Conservation (phyloP, 2,888 invertebrate genomes). For the Mechanitis mazaeus region DNA sequence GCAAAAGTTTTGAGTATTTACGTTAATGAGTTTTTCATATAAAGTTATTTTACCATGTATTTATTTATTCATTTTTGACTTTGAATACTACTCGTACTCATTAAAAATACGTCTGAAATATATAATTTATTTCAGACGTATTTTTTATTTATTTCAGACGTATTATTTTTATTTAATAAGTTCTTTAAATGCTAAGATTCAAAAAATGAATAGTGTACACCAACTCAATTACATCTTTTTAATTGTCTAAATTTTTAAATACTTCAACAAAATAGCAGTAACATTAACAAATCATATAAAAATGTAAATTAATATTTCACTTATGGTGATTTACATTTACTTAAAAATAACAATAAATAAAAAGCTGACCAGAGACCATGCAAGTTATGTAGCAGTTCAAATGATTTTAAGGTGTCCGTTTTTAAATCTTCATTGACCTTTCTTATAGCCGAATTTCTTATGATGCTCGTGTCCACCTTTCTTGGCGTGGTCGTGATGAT, state of each 20-base stretch:
- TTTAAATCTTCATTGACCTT: constrained; percentile 54
- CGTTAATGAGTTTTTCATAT: no score
- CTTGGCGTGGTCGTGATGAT: constrained; percentile 85
- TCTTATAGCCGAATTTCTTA: constrained; percentile 85
- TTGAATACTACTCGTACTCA: no score
- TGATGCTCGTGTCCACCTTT: constrained; percentile 88
- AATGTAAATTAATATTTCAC: constrained; percentile 8
- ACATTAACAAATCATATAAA: constrained; percentile 2
- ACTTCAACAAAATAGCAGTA: constrained; percentile 9
- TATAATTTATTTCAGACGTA: no score
- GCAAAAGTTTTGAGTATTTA: no score
- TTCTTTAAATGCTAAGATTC: no score
- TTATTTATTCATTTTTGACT: no score
- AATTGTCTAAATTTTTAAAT: constrained; percentile 17
- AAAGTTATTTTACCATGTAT: no score
- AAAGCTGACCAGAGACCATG: constrained; percentile 28
- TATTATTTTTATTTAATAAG: no score
- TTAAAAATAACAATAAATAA: constrained; percentile 31
- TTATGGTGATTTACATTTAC: constrained; percentile 18
- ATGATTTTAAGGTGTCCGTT: constrained; percentile 20
- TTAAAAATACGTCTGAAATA: no score
- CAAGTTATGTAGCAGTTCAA: constrained; percentile 11
- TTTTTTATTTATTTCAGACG: no score
- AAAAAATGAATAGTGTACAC: neutral
- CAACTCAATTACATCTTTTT: constrained; percentile 14